Conservation (phyloP, 2,888 invertebrate species). For the Candidula unifasciata region DNA sequence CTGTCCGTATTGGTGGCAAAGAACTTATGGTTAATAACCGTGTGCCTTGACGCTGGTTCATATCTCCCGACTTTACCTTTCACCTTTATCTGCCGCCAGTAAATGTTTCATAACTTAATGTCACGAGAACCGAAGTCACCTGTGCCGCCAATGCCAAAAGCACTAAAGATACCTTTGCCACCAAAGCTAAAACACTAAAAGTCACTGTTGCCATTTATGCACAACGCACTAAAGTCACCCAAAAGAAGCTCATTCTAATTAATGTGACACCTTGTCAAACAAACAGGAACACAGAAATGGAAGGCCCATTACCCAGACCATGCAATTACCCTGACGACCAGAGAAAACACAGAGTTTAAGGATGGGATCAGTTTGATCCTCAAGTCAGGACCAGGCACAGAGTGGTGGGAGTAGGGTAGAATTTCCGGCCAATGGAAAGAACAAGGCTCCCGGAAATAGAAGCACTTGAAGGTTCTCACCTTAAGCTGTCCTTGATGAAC, state of each 20-base stretch:
- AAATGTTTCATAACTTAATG: too few species aligned
- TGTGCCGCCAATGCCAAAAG: too few species aligned
- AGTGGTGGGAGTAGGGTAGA: neutral
- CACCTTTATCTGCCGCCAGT: too few species aligned
- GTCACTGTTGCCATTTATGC: too few species aligned
- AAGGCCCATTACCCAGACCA: neutral
- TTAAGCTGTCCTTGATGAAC: too few species aligned
- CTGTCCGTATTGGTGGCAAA: too few species aligned
- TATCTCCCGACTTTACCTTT: too few species aligned
- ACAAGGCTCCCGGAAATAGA: neutral
- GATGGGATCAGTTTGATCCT: neutral
- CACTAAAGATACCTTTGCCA: too few species aligned
- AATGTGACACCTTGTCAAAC: neutral
- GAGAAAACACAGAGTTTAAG: neutral
- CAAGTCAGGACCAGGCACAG: neutral
- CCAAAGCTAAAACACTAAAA: too few species aligned
- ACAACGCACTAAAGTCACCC: neutral
- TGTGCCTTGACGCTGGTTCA: too few species aligned
- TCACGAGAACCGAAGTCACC: too few species aligned
- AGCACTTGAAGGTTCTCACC: neutral
- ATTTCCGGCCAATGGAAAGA: neutral
- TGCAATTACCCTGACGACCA: constrained; percentile 1
- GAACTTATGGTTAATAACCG: too few species aligned
- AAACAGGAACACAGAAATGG: neutral
- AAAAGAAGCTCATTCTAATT: constrained; percentile 1